These are phyloP conservation scores for Piscicola geometra DNA, from an alignment of 2,888 invertebrate genomes.

Conservation along the genomic window DNA sequence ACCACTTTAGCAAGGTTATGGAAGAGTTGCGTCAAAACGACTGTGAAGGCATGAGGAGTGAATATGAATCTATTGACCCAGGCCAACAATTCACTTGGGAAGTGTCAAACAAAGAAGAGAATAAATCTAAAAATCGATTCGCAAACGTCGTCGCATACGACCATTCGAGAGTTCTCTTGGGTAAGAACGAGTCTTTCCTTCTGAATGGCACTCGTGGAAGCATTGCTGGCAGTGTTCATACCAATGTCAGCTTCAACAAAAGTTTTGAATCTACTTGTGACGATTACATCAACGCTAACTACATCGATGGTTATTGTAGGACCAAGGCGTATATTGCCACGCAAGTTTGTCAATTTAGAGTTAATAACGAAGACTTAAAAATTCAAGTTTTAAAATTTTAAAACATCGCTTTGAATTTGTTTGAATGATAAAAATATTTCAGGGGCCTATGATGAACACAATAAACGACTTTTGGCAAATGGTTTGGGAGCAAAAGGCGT, in stretches of 20 bases:
- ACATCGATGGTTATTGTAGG: slow-evolving; percentile 96
- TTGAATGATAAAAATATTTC: slow-evolving; percentile 46
- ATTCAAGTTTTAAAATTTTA: background rate
- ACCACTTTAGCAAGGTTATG: slow-evolving; percentile 12
- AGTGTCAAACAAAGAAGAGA: slow-evolving; percentile 92
- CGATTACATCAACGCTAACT: slow-evolving; percentile 98
- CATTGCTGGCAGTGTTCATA: slow-evolving; percentile 87
- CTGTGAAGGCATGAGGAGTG: slow-evolving; percentile 59
- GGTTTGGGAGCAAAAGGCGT: slow-evolving; percentile 81
- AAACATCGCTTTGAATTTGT: background rate
- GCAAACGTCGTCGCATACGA: slow-evolving; percentile 99
- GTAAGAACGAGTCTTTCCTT: slow-evolving; percentile 55
- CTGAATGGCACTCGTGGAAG: slow-evolving; percentile 61
- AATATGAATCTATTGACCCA: slow-evolving; percentile 95
- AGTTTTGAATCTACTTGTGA: slow-evolving; percentile 69
- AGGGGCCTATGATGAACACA: slow-evolving; percentile 65
- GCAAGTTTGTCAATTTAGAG: slow-evolving; percentile 62
- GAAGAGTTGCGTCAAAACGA: slow-evolving; percentile 23
- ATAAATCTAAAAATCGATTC: slow-evolving; percentile 98
- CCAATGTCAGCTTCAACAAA: slow-evolving; percentile 87
- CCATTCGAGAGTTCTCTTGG: slow-evolving; percentile 65
- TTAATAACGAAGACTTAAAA: too few relatives aligned
- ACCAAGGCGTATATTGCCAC: slow-evolving; percentile 98
- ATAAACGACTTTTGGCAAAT: slow-evolving; percentile 77
- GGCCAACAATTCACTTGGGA: slow-evolving; percentile 99